phyloP scores from a whole-genome alignment of 2,113 vertebrate genomes.

The Pleuronectes platessa region DNA sequence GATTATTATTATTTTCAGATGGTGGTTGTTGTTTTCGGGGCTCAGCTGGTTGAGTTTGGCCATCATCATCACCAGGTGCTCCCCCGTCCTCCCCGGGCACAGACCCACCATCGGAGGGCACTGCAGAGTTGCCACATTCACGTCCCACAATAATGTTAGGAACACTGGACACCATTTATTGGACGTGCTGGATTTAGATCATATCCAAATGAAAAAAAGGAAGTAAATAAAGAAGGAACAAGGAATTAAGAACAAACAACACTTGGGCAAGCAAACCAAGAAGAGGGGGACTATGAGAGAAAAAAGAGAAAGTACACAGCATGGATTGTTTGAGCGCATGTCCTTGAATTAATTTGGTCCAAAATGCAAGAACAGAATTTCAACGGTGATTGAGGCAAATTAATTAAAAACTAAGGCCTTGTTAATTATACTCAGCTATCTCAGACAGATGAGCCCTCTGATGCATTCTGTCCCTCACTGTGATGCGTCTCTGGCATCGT shows the following conservation, averaged over 20 bases:
- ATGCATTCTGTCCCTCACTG: constrained; percentile 48
- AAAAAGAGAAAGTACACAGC: too few relatives aligned
- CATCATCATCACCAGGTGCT: constrained; percentile 68
- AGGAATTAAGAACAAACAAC: constrained; percentile 13
- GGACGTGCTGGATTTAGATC: constrained; percentile 21
- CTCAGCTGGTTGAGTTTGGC: constrained; percentile 78
- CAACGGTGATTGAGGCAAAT: constrained; percentile 60
- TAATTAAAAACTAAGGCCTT: constrained; percentile 73
- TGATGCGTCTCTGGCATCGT: constrained; percentile 40
- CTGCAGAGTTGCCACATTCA: constrained; percentile 56
- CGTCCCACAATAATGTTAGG: constrained; percentile 20
- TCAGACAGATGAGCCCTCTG: constrained; percentile 65
- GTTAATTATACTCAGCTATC: constrained; percentile 74
- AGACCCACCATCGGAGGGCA: constrained; percentile 71
- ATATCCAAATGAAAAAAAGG: constrained; percentile 24
- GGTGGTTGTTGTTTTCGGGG: constrained; percentile 69
- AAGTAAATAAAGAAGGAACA: background rate
- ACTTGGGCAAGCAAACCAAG: background rate
- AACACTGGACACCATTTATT: constrained; percentile 1
- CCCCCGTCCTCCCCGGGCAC: constrained; percentile 41
- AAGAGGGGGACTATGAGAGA: background rate
- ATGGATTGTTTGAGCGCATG: background rate
- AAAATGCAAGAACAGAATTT: constrained; percentile 63
- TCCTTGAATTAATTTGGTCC: constrained; percentile 59
- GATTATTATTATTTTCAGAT: constrained; percentile 70